These are phyloP conservation scores for Takifugu ocellatus DNA, from an alignment of 2,797 vertebrate species.

Conservation along the genomic window DNA sequence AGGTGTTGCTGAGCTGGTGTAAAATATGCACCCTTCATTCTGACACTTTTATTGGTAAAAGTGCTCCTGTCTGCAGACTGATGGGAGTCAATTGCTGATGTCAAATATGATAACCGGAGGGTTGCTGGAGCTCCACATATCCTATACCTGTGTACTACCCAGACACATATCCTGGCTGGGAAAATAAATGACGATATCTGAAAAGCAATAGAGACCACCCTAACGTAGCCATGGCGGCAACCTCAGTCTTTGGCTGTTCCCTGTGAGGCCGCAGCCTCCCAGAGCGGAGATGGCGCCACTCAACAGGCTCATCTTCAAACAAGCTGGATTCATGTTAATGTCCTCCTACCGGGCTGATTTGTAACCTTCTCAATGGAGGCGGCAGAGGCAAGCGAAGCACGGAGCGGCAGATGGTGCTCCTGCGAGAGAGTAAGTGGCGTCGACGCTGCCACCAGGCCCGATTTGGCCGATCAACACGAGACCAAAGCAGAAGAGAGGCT, in stretches of 20 bases:
- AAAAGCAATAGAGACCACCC: constrained; percentile 50
- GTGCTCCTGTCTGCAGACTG: constrained; percentile 20
- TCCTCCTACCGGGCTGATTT: constrained; percentile 67
- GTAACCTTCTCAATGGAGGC: constrained; percentile 56
- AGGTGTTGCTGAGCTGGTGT: constrained; percentile 9
- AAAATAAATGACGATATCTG: constrained; percentile 49
- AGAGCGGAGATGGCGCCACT: constrained; percentile 43
- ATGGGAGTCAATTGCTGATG: constrained; percentile 44
- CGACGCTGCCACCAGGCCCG: constrained; percentile 36
- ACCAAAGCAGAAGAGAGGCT: constrained; percentile 18
- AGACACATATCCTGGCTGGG: constrained; percentile 19
- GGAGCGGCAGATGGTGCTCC: constrained; percentile 54
- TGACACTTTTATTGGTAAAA: constrained; percentile 19
- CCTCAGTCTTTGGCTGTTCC: constrained; percentile 18
- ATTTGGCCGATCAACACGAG: constrained; percentile 51
- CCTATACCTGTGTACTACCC: constrained; percentile 4
- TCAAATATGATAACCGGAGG: constrained; percentile 47
- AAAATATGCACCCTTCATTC: constrained; percentile 21
- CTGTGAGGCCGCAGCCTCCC: constrained; percentile 36
- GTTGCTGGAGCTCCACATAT: constrained; percentile 5
- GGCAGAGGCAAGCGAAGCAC: constrained; percentile 59
- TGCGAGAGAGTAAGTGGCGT: constrained; percentile 23
- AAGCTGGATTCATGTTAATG: constrained; percentile 54
- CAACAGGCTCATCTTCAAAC: constrained; percentile 61
- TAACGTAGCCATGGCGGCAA: constrained; percentile 51